phyloP scores from a whole-genome alignment of 1,140 invertebrate species.

The Drosophila insularis region DNA sequence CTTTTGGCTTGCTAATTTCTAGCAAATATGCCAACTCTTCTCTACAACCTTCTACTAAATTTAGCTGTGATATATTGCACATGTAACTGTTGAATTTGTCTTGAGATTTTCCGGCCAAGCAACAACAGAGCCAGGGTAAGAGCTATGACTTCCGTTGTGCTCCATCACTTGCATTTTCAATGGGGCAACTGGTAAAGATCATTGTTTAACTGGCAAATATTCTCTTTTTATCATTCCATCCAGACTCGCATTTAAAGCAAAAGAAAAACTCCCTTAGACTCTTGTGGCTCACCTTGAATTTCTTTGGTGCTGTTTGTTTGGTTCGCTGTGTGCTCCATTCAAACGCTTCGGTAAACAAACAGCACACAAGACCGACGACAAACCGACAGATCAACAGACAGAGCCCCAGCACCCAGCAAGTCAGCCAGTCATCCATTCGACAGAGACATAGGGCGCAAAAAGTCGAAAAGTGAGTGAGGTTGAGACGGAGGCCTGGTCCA shows the following conservation, averaged over 20 bases:
- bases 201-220: constrained; percentile 78
- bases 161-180: constrained; percentile 74
- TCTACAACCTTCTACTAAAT: not conserved
- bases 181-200: constrained; percentile 63
- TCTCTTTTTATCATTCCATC: constrained; percentile 59
- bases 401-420: too few relatives aligned
- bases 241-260: constrained; percentile 24
- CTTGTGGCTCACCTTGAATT: constrained; percentile 68
- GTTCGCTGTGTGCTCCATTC: constrained; percentile 52
- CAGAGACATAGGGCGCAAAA: constrained; percentile 63
- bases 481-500: constrained; percentile 15
- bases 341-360: constrained; percentile 76
- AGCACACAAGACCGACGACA: constrained; percentile 22
- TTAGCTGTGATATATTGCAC: constrained; percentile 61
- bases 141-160: constrained; percentile 67
- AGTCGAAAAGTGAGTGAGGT: constrained; percentile 56
- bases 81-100: constrained; percentile 62
- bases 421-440: not conserved
- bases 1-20: constrained; percentile 39
- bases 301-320: constrained; percentile 56
- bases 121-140: constrained; percentile 3
- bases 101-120: constrained; percentile 57
- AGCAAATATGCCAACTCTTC: constrained; percentile 51
- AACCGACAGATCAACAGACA: too few relatives aligned
- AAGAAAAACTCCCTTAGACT: constrained; percentile 27